Evolutionary conservation across 2,888 invertebrate species (phyloP).

Genomic region (Oxycera nigricornis): DNA sequence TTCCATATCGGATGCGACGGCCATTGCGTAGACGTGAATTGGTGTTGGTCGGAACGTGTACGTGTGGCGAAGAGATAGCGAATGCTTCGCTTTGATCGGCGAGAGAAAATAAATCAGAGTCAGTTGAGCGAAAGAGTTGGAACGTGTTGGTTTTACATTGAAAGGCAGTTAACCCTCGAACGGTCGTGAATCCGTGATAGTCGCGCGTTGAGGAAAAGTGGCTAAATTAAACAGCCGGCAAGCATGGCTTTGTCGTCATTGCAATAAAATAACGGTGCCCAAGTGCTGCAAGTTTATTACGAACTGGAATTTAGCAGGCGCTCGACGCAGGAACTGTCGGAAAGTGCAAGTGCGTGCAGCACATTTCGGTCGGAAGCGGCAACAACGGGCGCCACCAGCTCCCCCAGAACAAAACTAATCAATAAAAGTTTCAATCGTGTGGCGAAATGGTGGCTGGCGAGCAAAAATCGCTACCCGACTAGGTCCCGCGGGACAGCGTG

Average conservation of each 20-base stretch:
- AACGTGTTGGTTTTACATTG: too few species aligned
- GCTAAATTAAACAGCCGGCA: neutral
- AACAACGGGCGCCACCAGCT: neutral
- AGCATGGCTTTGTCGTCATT: neutral
- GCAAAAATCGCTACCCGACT: neutral
- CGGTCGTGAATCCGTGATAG: neutral
- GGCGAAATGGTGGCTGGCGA: neutral
- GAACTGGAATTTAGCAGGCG: neutral
- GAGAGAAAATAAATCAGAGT: slow-evolving; percentile 28
- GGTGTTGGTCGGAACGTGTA: neutral
- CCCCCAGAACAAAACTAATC: slow-evolving; percentile 22
- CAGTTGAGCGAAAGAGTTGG: slow-evolving; percentile 22
- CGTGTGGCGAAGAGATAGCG: neutral
- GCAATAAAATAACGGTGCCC: neutral
- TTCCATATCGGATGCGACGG: neutral
- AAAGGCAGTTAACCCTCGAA: neutral
- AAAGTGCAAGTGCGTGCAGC: neutral
- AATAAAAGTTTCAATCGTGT: slow-evolving; percentile 12
- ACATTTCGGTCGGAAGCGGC: neutral
- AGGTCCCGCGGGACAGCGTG: neutral
- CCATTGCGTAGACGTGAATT: neutral
- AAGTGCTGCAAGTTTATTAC: neutral
- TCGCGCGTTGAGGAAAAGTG: neutral
- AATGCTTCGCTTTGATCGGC: neutral
- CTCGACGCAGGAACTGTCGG: neutral